phyloP scores from a whole-genome alignment of 2,888 invertebrate species.

The Steinernema scapterisci region DNA sequence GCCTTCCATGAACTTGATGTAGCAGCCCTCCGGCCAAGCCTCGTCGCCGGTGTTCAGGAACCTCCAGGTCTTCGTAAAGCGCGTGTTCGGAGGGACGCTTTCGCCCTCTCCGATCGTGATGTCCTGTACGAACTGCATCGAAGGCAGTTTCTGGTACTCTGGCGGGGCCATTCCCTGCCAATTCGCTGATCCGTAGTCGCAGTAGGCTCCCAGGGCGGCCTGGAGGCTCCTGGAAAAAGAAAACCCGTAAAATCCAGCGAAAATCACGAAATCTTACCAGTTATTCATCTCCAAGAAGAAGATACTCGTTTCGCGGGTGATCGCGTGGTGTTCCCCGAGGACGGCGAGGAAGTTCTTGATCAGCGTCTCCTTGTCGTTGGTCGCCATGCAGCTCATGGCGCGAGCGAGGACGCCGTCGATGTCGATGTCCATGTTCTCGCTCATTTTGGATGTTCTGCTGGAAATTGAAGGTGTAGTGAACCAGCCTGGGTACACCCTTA shows the following conservation, averaged over 20 bases:
- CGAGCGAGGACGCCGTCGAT: conserved; percentile 86
- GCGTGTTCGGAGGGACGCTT: conserved; percentile 77
- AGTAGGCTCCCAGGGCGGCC: conserved; percentile 91
- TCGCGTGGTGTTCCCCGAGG: conserved; percentile 76
- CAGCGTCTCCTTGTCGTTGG: conserved; percentile 82
- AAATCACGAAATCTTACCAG: conserved; percentile 75
- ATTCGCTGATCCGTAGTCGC: conserved; percentile 75
- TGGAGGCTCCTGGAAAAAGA: conserved; percentile 83
- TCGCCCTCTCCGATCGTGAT: conserved; percentile 80
- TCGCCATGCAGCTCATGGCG: conserved; percentile 93
- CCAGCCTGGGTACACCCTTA: too few relatives aligned
- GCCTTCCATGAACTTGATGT: conserved; percentile 79
- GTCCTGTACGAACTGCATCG: conserved; percentile 78
- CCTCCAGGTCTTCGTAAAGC: conserved; percentile 86
- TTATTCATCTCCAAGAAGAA: conserved; percentile 98
- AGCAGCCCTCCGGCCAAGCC: conserved; percentile 81
- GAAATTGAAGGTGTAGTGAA: too few relatives aligned
- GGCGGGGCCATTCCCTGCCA: conserved; percentile 23
- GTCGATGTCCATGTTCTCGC: conserved; percentile 50
- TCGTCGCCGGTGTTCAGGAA: conserved; percentile 83
- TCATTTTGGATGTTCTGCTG: too few relatives aligned
- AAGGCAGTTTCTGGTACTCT: conserved; percentile 51
- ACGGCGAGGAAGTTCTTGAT: conserved; percentile 81
- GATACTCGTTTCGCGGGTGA: conserved; percentile 77
- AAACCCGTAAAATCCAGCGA: conserved; percentile 46